Evolutionary conservation across 1,140 invertebrate species (phyloP).

Genomic region (Lepidostoma basale): DNA sequence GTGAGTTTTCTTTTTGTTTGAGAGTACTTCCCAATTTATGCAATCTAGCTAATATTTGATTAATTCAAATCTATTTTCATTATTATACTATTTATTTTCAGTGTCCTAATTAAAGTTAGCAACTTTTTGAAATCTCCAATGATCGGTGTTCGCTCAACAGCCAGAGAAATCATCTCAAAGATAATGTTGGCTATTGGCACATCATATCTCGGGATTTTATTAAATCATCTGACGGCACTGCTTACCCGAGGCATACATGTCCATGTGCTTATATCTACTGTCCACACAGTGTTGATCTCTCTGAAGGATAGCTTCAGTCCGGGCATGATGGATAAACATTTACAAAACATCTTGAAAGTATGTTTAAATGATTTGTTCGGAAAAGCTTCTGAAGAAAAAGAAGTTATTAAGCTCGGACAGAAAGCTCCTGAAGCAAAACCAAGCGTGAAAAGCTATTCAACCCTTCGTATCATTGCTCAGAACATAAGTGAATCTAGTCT

Average conservation of each 20-base stretch:
- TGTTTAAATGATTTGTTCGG: constrained; percentile 91
- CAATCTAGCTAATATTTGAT: neutral
- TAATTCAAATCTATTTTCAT: constrained; percentile 9
- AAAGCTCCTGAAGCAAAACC: constrained; percentile 81
- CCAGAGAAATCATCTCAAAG: constrained; percentile 88
- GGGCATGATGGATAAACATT: constrained; percentile 78
- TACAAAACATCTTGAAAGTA: constrained; percentile 81
- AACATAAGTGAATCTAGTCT: constrained; percentile 79
- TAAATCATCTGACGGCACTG: constrained; percentile 81
- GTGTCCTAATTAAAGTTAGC: constrained; percentile 88
- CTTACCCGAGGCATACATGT: constrained; percentile 91
- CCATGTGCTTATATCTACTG: constrained; percentile 89
- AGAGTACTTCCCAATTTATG: neutral
- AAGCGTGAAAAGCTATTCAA: constrained; percentile 86
- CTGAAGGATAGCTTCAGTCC: constrained; percentile 70
- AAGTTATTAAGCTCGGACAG: constrained; percentile 79
- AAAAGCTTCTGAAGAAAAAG: constrained; percentile 87
- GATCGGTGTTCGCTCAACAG: constrained; percentile 83
- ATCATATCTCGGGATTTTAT: constrained; percentile 75
- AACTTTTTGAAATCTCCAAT: constrained; percentile 88
- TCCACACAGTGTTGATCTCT: constrained; percentile 80
- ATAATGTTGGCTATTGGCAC: constrained; percentile 87
- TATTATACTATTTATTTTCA: constrained; percentile 57
- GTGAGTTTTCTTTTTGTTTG: constrained; percentile 56
- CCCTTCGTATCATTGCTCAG: constrained; percentile 80